Conservation (phyloP, 1,140 invertebrate genomes). For the Brachionus plicatilis region DNA sequence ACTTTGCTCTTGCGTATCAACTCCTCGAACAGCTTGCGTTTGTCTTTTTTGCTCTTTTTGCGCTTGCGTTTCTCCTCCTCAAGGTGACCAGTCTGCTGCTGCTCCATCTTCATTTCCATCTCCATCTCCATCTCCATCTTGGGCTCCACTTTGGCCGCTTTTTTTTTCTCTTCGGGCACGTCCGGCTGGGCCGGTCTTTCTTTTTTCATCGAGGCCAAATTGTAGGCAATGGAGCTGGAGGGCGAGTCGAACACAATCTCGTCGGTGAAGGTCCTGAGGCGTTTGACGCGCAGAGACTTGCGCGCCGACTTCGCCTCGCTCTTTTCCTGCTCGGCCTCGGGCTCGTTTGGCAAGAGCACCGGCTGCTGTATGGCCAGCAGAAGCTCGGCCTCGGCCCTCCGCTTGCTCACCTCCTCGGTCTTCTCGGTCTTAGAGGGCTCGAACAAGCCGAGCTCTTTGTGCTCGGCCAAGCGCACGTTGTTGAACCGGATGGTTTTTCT, state of each 20-base stretch:
- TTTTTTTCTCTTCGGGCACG: background rate
- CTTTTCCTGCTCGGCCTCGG: too few species aligned
- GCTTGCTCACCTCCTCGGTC: background rate
- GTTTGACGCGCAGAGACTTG: constrained; percentile 20
- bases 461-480: background rate
- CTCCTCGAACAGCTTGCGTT: background rate
- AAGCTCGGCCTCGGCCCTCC: background rate
- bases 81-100: background rate
- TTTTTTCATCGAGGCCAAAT: background rate
- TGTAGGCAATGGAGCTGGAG: background rate
- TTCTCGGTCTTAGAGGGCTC: too few species aligned
- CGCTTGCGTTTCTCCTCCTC: background rate
- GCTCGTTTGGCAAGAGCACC: background rate
- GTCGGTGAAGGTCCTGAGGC: background rate
- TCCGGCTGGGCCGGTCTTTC: background rate
- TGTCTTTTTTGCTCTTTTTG: constrained; percentile 10
- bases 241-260: constrained; percentile 38
- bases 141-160: background rate
- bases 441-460: background rate
- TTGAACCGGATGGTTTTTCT: background rate
- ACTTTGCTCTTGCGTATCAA: background rate
- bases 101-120: background rate
- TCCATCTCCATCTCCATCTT: background rate
- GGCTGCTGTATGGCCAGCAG: background rate
- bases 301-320: background rate